These are phyloP conservation scores for Panulirus ornatus DNA, from an alignment of 1,140 invertebrate species.

Conservation along the genomic window DNA sequence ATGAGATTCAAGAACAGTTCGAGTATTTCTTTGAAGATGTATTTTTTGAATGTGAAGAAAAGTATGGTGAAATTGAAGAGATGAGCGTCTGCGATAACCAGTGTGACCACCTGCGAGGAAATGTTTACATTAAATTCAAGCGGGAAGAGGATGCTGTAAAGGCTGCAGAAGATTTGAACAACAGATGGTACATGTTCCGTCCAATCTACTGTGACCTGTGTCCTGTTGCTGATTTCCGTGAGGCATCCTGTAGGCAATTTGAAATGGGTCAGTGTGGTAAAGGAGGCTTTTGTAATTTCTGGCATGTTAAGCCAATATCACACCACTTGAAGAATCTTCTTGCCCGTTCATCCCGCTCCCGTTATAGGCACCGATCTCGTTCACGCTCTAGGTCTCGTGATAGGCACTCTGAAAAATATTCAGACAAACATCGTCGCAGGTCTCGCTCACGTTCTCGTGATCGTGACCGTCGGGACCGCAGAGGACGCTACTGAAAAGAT, in stretches of 20 bases:
- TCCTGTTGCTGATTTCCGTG: constrained; percentile 73
- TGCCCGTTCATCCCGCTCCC: constrained; percentile 71
- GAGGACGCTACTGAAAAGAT: constrained; percentile 69
- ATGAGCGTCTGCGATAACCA: constrained; percentile 75
- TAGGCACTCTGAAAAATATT: constrained; percentile 39
- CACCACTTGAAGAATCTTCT: constrained; percentile 74
- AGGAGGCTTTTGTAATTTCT: constrained; percentile 75
- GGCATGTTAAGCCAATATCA: constrained; percentile 75
- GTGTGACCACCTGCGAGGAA: constrained; percentile 73
- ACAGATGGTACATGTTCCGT: constrained; percentile 75
- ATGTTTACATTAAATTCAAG: constrained; percentile 75
- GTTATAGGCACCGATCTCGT: constrained; percentile 67
- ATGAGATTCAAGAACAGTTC: constrained; percentile 76
- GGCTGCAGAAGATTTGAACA: constrained; percentile 74
- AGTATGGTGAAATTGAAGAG: constrained; percentile 75
- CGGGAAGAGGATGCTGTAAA: constrained; percentile 74
- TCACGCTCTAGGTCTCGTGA: constrained; percentile 69
- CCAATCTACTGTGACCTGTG: constrained; percentile 75
- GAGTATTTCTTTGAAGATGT: constrained; percentile 75
- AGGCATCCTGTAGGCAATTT: constrained; percentile 74
- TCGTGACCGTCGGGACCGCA: constrained; percentile 72
- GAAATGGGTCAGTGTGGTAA: constrained; percentile 75
- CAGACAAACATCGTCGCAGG: constrained; percentile 51
- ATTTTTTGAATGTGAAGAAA: constrained; percentile 75
- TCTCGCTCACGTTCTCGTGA: constrained; percentile 71